Percentiles rank a stretch among this genome's conserved stretches.
Evolutionary conservation across 1,140 invertebrate species (phyloP).

Genomic region (Pseudobourletiella spinata): DNA sequence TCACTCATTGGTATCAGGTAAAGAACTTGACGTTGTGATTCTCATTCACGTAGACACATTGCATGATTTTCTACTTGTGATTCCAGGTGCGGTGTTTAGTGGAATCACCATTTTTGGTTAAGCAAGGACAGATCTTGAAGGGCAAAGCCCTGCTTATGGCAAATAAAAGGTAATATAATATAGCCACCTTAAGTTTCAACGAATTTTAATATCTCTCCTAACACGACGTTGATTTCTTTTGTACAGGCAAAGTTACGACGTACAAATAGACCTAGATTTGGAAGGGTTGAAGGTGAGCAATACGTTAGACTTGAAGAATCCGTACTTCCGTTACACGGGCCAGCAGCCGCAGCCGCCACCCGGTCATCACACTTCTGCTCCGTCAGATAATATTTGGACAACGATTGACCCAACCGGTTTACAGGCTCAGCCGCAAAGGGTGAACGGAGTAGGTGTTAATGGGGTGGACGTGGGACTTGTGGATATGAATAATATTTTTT

Average conservation of each 20-base stretch:
- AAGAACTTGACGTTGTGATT: neutral
- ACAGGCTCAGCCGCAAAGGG: constrained; percentile 11
- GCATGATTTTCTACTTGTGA: neutral
- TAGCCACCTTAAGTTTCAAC: too few species aligned
- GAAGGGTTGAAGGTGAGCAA: constrained; percentile 82
- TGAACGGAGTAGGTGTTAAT: constrained; percentile 2
- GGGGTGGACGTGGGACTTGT: neutral
- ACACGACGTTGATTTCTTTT: too few species aligned
- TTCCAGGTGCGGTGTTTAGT: constrained; percentile 76
- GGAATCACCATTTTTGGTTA: constrained; percentile 86
- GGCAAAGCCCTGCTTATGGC: constrained; percentile 81
- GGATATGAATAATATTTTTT: neutral
- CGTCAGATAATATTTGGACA: constrained; percentile 34
- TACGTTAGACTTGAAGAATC: constrained; percentile 95
- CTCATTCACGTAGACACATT: too few species aligned
- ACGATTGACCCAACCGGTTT: constrained; percentile 25
- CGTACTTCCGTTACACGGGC: constrained; percentile 79
- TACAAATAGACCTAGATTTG: constrained; percentile 87
- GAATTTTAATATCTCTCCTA: too few species aligned
- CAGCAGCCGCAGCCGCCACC: constrained; percentile 79
- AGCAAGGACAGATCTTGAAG: constrained; percentile 82
- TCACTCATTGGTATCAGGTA: constrained; percentile 99
- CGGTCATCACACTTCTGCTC: constrained; percentile 40
- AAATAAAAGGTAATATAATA: constrained; percentile 91
- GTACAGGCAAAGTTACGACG: constrained; percentile 90